A percentile compares a stretch with the other conserved stretches of the same genome.
phyloP scores from a whole-genome alignment of 2,113 vertebrate species.

The Tachysurus fulvidraco region DNA sequence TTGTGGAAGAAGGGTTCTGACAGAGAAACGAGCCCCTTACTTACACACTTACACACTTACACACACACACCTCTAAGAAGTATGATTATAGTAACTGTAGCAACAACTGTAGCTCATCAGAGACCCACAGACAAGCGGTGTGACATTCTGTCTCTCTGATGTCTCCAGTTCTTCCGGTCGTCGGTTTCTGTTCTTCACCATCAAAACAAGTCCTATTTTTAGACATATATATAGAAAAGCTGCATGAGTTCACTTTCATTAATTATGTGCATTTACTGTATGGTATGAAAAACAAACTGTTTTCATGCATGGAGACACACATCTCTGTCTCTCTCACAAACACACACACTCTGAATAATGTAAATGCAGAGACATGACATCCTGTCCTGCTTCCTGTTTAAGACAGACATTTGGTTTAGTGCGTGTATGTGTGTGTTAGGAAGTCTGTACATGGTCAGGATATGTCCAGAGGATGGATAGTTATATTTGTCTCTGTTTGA shows the following conservation, averaged over 20 bases:
- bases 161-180: not conserved
- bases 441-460: conserved; percentile 39
- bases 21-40: conserved; percentile 57
- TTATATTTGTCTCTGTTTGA: conserved; percentile 17
- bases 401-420: not conserved
- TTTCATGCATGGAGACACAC: not conserved
- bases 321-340: not conserved
- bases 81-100: conserved; percentile 19
- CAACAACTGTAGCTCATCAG: conserved; percentile 17
- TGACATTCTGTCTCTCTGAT: not conserved
- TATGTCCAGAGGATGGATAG: conserved; percentile 33
- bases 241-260: conserved; percentile 13
- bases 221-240: not conserved
- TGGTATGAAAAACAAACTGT: not conserved
- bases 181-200: not conserved
- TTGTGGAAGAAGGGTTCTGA: conserved; percentile 77
- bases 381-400: conserved; percentile 8
- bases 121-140: not conserved
- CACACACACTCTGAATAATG: not conserved
- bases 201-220: conserved; percentile 29
- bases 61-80: conserved; percentile 32
- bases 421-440: conserved; percentile 4
- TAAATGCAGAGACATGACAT: conserved; percentile 10
- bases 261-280: conserved; percentile 18
- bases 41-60: conserved; percentile 30